A percentile compares a stretch with the other conserved stretches of the same genome.
These are phyloP conservation scores for Asobara japonica DNA, from an alignment of 1,140 invertebrate species.

Conservation along the genomic window DNA sequence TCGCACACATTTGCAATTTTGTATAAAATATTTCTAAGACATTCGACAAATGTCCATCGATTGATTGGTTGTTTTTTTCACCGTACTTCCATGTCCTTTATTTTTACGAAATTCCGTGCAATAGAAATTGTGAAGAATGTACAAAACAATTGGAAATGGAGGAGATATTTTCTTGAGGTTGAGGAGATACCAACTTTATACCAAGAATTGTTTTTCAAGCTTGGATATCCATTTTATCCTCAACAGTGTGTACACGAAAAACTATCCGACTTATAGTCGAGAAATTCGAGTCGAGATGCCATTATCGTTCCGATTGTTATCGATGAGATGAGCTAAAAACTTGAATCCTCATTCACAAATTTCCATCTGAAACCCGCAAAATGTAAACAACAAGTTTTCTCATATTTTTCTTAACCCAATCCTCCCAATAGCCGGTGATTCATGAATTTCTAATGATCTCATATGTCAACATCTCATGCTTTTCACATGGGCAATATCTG, in stretches of 20 bases:
- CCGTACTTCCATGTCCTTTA: background rate
- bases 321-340: background rate
- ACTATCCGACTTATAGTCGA: constrained; percentile 1
- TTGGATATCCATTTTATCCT: background rate
- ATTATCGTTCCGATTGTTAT: background rate
- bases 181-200: background rate
- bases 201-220: constrained; percentile 9
- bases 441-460: too few species aligned
- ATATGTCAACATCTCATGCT: too few species aligned
- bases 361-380: background rate
- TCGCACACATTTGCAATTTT: too few species aligned
- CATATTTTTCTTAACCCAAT: too few species aligned
- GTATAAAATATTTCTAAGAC: too few species aligned
- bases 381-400: background rate
- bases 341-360: background rate
- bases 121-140: background rate
- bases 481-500: too few species aligned
- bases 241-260: constrained; percentile 9
- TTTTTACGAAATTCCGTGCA: background rate
- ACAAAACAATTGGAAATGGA: background rate
- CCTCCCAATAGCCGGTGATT: too few species aligned
- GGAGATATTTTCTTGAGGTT: background rate
- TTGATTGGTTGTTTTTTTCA: too few species aligned
- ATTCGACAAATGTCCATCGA: constrained; percentile 4
- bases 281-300: background rate